Evolutionary conservation across 2,888 invertebrate species (phyloP).

Genomic region (Chrysomela aeneicollis): DNA sequence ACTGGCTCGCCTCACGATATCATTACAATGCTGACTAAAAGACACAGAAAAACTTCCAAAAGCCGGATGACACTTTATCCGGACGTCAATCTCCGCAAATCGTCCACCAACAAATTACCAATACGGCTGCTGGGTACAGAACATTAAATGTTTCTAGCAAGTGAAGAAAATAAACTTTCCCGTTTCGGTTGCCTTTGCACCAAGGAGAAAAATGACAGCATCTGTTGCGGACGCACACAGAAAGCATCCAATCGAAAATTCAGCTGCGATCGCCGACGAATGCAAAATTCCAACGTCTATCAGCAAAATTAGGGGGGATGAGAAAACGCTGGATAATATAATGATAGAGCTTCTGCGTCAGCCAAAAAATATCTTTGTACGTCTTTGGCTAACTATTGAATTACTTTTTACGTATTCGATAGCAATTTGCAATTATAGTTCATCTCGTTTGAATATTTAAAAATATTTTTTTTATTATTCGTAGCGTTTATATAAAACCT

Average conservation of each 20-base stretch:
- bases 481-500: too few species aligned
- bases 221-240: not conserved
- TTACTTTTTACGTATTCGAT: constrained; percentile 9
- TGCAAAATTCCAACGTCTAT: constrained; percentile 11
- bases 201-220: not conserved
- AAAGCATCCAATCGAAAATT: not conserved
- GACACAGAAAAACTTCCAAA: too few species aligned
- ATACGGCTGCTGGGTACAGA: too few species aligned
- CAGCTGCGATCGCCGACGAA: not conserved
- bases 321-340: constrained; percentile 16
- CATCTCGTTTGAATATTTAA: not conserved
- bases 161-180: too few species aligned
- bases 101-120: too few species aligned
- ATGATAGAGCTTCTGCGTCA: constrained; percentile 17
- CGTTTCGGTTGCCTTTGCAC: not conserved
- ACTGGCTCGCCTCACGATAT: too few species aligned
- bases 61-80: too few species aligned
- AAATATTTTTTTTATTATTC: too few species aligned
- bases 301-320: constrained; percentile 20
- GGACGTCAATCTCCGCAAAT: too few species aligned
- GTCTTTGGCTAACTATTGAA: constrained; percentile 9
- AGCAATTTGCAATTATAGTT: constrained; percentile 13
- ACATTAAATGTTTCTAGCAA: too few species aligned
- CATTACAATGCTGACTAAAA: too few species aligned
- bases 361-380: constrained; percentile 8